These are phyloP conservation scores for Bombyx mori DNA, from an alignment of 1,140 invertebrate genomes.

Conservation along the genomic window DNA sequence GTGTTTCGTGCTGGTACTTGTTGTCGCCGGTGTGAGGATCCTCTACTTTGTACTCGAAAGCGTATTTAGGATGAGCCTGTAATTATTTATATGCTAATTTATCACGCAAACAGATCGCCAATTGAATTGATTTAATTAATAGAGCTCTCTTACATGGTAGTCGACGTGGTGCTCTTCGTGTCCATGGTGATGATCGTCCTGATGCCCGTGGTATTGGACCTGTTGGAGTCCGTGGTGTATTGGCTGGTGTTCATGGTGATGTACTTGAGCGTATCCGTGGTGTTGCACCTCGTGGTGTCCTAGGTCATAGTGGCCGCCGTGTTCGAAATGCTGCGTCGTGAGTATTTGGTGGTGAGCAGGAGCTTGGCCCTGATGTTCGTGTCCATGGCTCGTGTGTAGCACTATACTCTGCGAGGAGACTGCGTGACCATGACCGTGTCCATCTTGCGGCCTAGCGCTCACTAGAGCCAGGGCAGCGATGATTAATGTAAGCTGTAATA, in stretches of 20 bases:
- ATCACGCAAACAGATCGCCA: no score
- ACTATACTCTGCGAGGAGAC: conserved; percentile 2
- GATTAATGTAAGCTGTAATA: background rate
- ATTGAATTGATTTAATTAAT: no score
- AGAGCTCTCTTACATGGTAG: no score
- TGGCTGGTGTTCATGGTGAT: conserved; percentile 5
- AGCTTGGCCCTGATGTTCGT: conserved; percentile 3
- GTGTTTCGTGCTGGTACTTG: conserved; percentile 35
- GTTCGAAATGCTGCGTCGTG: no score
- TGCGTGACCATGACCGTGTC: conserved; percentile 5
- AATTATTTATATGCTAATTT: background rate
- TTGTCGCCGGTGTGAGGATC: conserved; percentile 32
- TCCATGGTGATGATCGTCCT: conserved; percentile 1
- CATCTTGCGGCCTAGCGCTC: background rate
- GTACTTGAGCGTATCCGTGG: background rate
- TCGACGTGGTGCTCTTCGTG: conserved; percentile 1
- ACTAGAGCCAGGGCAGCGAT: background rate
- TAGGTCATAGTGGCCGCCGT: background rate
- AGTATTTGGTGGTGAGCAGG: background rate
- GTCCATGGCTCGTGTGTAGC: conserved; percentile 2
- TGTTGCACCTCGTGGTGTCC: background rate
- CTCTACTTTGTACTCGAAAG: conserved; percentile 52
- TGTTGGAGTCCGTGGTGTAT: conserved; percentile 6
- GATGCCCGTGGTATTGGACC: conserved; percentile 11
- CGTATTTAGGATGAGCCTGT: conserved; percentile 47